These are phyloP conservation scores for Edolisoma coerulescens DNA, from an alignment of 2,113 vertebrate species.

Conservation along the genomic window DNA sequence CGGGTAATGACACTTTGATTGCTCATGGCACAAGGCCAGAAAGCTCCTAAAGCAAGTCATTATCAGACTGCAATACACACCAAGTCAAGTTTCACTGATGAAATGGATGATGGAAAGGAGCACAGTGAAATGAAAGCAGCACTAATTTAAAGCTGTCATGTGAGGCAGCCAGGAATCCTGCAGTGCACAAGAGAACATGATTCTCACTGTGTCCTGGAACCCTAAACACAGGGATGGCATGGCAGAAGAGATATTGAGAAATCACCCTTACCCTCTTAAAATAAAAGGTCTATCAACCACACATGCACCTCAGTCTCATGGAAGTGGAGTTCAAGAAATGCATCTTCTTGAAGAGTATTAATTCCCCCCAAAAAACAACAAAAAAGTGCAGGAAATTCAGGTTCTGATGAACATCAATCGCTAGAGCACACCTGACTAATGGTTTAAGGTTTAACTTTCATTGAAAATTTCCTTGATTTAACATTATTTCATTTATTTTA, in stretches of 20 bases:
- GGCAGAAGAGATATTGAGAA: neutral
- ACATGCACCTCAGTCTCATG: neutral
- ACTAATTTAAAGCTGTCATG: neutral
- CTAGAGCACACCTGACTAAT: neutral
- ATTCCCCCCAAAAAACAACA: neutral
- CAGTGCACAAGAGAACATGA: neutral
- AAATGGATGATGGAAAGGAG: neutral
- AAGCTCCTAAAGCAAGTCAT: slow-evolving; percentile 9
- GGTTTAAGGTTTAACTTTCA: neutral
- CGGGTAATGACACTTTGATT: neutral
- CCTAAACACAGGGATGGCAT: rapidly evolving
- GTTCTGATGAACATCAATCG: neutral
- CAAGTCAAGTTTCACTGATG: neutral
- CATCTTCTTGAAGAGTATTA: neutral
- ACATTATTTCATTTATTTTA: neutral
- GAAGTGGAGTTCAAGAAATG: neutral
- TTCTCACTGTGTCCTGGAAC: neutral
- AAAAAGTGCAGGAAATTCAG: neutral
- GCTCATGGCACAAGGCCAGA: slow-evolving; percentile 10
- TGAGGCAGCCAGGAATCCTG: neutral
- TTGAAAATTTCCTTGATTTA: neutral
- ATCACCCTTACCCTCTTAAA: neutral
- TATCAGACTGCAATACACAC: neutral
- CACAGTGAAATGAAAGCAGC: neutral
- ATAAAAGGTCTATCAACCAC: neutral